Evolutionary conservation across 2,113 vertebrate genomes (phyloP).

Genomic region (Rallus limicola): DNA sequence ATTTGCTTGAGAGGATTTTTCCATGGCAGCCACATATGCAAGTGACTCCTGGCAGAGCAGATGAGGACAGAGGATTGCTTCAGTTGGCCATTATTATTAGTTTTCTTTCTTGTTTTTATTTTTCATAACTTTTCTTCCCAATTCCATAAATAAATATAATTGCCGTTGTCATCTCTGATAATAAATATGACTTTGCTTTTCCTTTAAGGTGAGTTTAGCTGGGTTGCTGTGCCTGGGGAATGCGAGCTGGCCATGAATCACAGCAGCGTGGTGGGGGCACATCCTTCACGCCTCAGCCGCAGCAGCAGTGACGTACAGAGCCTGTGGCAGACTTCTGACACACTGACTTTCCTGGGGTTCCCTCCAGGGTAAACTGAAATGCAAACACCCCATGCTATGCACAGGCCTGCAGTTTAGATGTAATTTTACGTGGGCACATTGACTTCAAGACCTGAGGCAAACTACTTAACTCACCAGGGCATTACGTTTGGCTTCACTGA

Average conservation of each 20-base stretch:
- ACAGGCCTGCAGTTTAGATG: not conserved
- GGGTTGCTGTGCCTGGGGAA: not conserved
- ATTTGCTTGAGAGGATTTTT: not conserved
- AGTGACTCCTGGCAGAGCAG: not conserved
- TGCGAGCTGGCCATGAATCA: accelerated
- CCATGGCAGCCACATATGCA: not conserved
- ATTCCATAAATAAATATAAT: not conserved
- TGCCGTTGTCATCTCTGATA: not conserved
- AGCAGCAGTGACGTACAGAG: not conserved
- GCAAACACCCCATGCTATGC: accelerated
- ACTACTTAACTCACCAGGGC: not conserved
- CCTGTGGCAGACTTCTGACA: not conserved
- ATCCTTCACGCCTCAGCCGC: not conserved
- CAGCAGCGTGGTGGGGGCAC: accelerated
- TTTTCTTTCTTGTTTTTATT: not conserved
- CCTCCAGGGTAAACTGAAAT: not conserved
- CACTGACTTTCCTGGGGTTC: accelerated
- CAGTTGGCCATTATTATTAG: not conserved
- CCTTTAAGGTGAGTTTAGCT: not conserved
- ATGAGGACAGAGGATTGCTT: not conserved
- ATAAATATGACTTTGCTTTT: not conserved
- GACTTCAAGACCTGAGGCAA: not conserved
- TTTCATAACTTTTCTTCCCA: not conserved
- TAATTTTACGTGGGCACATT: not conserved
- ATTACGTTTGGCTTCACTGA: not conserved